Evolutionary conservation across 2,888 invertebrate genomes (phyloP).

Genomic region (Zaprionus lineosus): DNA sequence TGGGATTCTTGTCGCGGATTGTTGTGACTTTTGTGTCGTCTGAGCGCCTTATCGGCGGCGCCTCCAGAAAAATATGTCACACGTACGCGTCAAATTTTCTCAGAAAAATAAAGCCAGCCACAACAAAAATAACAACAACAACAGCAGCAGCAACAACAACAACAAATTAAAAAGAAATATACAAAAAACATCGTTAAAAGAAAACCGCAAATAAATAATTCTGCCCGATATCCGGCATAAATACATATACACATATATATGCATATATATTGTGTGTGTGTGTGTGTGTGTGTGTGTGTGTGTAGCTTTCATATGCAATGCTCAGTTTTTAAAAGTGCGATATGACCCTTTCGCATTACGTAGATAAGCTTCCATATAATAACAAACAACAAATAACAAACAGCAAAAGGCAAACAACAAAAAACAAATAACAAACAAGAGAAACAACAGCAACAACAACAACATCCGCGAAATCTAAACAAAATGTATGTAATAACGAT

Average conservation of each 20-base stretch:
- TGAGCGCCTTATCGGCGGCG: conserved; percentile 70
- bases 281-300: too few species aligned
- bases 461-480: too few species aligned
- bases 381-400: too few species aligned
- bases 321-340: conserved; percentile 14
- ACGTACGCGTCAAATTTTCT: conserved; percentile 71
- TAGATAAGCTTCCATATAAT: too few species aligned
- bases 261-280: too few species aligned
- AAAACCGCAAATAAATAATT: conserved; percentile 42
- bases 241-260: too few species aligned
- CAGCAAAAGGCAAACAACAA: too few species aligned
- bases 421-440: too few species aligned
- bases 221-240: conserved; percentile 8
- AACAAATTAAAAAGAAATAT: conserved; percentile 44
- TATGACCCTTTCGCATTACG: too few species aligned
- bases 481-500: too few species aligned
- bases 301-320: conserved; percentile 33
- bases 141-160: conserved; percentile 26
- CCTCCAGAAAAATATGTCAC: conserved; percentile 75
- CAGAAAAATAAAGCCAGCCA: conserved; percentile 46
- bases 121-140: conserved; percentile 15
- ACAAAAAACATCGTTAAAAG: conserved; percentile 2
- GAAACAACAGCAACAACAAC: too few species aligned
- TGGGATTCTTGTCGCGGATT: conserved; percentile 56
- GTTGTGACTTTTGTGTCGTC: conserved; percentile 28